Base-by-base conservation (phyloP, 1,140 invertebrate species). In the Belonocnema kinseyi region DNA sequence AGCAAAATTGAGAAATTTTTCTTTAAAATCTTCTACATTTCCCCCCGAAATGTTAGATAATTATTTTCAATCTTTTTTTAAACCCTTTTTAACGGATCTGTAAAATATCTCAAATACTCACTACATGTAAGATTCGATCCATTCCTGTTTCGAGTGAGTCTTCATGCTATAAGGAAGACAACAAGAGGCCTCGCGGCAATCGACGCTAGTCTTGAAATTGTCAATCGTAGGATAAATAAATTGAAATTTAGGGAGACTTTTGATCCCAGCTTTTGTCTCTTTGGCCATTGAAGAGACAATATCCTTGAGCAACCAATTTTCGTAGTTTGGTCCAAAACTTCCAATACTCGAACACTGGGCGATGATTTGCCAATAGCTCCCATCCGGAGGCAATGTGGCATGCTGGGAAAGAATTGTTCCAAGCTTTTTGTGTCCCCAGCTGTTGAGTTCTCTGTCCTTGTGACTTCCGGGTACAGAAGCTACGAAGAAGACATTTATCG, bases 341-440 rank as follows among this genome's bases (percentile, higher is more conserved):
- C 98, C 98, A 76, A 99, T 96, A 82, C 97, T 98, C 14, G 97
- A 98, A 81, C 97, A 96, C 90, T 99, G 98, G 16, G 95, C 95
- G 46, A 98, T 88, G 8, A 96, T 88, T 19, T 93, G 92, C 95
- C 95, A 96, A 26, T 92, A 86, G 74, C 88, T 88, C 7, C 93
- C 92, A 75, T 91, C 89, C 0, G 87, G 81, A 0, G 94, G 93
- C 46, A 94, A 82, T n/a, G 80, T 79, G 21, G 93, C 94, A 86
- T 96, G 93, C 51, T 94, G 92, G 1, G 93, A 92, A 10, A 97
- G 86, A 73, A 97, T 88, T 19, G 92, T 88, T 3, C 93, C 92
- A 6, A 97, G 89, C 77, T 94, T 94, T 54, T 93, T 92, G 85
- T 97, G 94, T 5, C 97, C 97, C 94, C 95, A 97, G 3, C 80